These are phyloP conservation scores for Chrysomela aeneicollis DNA, from an alignment of 2,888 invertebrate species.

Conservation along the genomic window DNA sequence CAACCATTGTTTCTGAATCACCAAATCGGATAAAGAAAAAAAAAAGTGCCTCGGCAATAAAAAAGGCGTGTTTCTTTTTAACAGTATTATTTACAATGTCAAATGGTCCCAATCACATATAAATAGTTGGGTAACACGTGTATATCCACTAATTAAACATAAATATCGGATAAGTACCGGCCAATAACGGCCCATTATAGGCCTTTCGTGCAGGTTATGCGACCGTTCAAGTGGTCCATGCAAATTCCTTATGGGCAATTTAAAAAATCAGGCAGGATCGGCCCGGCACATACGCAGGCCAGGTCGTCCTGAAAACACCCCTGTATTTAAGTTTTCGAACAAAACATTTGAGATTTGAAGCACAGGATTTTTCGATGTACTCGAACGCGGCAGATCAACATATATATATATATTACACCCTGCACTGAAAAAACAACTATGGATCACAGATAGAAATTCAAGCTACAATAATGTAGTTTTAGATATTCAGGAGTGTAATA, in stretches of 20 bases:
- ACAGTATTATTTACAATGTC: conserved; percentile 43
- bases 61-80: conserved; percentile 29
- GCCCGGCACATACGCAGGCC: neutral
- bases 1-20: conserved; percentile 14
- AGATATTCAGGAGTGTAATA: too few species aligned
- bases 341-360: too few species aligned
- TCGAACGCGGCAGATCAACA: too few species aligned
- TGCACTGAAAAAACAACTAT: too few species aligned
- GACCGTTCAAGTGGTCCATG: conserved; percentile 39
- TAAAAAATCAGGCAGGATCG: conserved; percentile 32
- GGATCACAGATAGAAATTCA: too few species aligned
- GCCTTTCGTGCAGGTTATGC: conserved; percentile 46
- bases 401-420: too few species aligned
- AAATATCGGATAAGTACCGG: conserved; percentile 45
- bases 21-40: conserved; percentile 16
- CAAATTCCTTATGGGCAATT: conserved; percentile 45
- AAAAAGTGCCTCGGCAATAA: conserved; percentile 13
- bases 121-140: conserved; percentile 46
- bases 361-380: too few species aligned
- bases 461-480: too few species aligned
- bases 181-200: conserved; percentile 42
- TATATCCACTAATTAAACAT: conserved; percentile 46
- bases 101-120: conserved; percentile 46
- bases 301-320: neutral
- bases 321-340: neutral